A percentile compares a stretch with the other conserved stretches of the same genome.
Evolutionary conservation across 2,888 invertebrate genomes (phyloP).

Genomic region (Drosophila incognita): DNA sequence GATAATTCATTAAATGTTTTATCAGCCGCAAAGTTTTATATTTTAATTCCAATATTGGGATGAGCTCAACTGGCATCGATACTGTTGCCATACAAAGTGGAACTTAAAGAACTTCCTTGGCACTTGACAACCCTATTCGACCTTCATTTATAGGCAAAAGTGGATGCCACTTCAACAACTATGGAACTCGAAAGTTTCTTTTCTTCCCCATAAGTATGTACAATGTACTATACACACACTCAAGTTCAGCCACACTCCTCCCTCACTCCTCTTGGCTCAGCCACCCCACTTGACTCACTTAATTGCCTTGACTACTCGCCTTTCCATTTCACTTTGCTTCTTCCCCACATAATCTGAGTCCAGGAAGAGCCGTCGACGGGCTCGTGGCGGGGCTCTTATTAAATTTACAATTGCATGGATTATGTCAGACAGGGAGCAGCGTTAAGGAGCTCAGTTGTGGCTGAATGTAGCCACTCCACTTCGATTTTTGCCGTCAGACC

Average conservation of each 20-base stretch:
- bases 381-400: conserved; percentile 57
- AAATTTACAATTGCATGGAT: conserved; percentile 80
- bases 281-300: conserved; percentile 37
- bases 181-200: conserved; percentile 48
- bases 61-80: not conserved
- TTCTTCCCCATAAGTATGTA: not conserved
- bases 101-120: not conserved
- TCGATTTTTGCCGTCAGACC: conserved; percentile 76
- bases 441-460: conserved; percentile 76
- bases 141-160: conserved; percentile 36
- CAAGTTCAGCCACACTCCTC: conserved; percentile 13
- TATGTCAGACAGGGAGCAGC: conserved; percentile 74
- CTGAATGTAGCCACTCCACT: conserved; percentile 74
- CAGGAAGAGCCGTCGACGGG: conserved; percentile 3
- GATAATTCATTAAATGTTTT: not conserved
- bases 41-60: not conserved
- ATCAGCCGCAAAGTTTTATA: not conserved
- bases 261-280: not conserved
- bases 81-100: conserved; percentile 2
- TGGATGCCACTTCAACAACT: conserved; percentile 33
- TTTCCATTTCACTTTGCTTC: conserved; percentile 27
- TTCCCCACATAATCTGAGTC: conserved; percentile 25
- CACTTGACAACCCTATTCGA: conserved; percentile 15
- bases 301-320: conserved; percentile 65
- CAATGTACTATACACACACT: conserved; percentile 18